These are phyloP conservation scores for Cacatua alba DNA, from an alignment of 2,113 vertebrate species.

Conservation along the genomic window DNA sequence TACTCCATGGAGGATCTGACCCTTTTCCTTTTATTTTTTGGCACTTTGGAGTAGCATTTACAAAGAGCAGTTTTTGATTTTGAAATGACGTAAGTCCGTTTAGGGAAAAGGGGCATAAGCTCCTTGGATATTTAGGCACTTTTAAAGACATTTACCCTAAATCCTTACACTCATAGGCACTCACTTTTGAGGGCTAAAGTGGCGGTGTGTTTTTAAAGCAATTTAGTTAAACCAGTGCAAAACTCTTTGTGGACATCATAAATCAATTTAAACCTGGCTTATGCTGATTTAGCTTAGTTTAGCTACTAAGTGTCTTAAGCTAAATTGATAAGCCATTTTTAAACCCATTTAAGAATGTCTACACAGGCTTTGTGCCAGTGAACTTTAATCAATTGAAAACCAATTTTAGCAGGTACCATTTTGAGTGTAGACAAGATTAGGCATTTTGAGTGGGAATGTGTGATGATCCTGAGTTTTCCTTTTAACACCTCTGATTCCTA, in stretches of 20 bases:
- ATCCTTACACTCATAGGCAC: conserved; percentile 52
- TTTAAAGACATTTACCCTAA: conserved; percentile 65
- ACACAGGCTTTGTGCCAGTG: conserved; percentile 66
- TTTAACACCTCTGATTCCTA: not conserved
- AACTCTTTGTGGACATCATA: conserved; percentile 73
- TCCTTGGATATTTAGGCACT: conserved; percentile 57
- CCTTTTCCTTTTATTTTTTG: not conserved
- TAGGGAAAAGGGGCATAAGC: conserved; percentile 47
- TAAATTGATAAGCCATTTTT: conserved; percentile 74
- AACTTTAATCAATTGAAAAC: conserved; percentile 70
- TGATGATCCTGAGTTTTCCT: conserved; percentile 32
- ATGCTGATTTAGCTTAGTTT: conserved; percentile 70
- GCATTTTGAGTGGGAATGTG: conserved; percentile 40
- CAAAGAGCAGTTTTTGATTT: conserved; percentile 34
- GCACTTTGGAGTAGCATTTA: not conserved
- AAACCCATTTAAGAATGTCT: conserved; percentile 71
- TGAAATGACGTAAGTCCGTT: not conserved
- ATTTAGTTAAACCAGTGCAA: conserved; percentile 72
- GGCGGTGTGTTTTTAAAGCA: conserved; percentile 69
- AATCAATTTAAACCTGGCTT: conserved; percentile 73
- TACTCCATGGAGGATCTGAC: not conserved
- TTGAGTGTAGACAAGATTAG: conserved; percentile 65
- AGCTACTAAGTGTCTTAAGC: conserved; percentile 72
- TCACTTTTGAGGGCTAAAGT: conserved; percentile 60
- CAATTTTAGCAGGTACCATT: conserved; percentile 54